Percentiles rank a stretch among this genome's conserved stretches.
Conservation (phyloP, 2,113 vertebrate genomes). For the Strix aluco region DNA sequence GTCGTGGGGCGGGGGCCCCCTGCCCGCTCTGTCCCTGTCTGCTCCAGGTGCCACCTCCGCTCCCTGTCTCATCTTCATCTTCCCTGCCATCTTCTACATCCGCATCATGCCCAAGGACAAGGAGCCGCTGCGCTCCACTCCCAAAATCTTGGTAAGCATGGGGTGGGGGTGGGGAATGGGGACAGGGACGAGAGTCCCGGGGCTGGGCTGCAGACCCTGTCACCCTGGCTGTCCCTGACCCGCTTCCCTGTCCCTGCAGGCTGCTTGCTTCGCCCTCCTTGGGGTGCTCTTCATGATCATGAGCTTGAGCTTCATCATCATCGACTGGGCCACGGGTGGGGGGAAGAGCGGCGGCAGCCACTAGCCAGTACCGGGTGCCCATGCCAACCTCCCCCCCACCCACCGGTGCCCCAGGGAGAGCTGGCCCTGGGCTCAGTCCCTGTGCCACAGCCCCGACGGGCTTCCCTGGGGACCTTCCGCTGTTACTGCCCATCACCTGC, state of each 20-base stretch:
- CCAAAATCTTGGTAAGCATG: slow-evolving; percentile 89
- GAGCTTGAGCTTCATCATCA: slow-evolving; percentile 97
- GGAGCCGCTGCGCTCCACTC: slow-evolving; percentile 85
- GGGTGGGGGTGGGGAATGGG: fast-evolving
- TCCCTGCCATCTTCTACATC: slow-evolving; percentile 97
- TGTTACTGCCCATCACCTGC: not conserved
- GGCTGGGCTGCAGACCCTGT: not conserved
- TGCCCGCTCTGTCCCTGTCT: slow-evolving; percentile 33
- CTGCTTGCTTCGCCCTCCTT: slow-evolving; percentile 87
- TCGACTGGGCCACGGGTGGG: slow-evolving; percentile 87
- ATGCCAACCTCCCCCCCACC: not conserved
- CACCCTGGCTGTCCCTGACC: not conserved
- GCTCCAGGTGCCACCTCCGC: slow-evolving; percentile 93
- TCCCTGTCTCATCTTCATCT: slow-evolving; percentile 98
- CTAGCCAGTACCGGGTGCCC: slow-evolving; percentile 71
- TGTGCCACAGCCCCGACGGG: slow-evolving; percentile 22
- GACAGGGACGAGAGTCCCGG: not conserved
- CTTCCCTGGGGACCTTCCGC: not conserved
- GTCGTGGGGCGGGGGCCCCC: not conserved
- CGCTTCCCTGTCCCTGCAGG: slow-evolving; percentile 71
- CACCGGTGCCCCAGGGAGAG: not conserved
- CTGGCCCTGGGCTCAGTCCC: not conserved
- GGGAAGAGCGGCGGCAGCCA: slow-evolving; percentile 82
- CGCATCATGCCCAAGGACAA: slow-evolving; percentile 93
- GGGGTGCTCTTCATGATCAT: slow-evolving; percentile 95